Evolutionary conservation across 2,797 vertebrate species (phyloP).

Genomic region (Coreius guichenoti): DNA sequence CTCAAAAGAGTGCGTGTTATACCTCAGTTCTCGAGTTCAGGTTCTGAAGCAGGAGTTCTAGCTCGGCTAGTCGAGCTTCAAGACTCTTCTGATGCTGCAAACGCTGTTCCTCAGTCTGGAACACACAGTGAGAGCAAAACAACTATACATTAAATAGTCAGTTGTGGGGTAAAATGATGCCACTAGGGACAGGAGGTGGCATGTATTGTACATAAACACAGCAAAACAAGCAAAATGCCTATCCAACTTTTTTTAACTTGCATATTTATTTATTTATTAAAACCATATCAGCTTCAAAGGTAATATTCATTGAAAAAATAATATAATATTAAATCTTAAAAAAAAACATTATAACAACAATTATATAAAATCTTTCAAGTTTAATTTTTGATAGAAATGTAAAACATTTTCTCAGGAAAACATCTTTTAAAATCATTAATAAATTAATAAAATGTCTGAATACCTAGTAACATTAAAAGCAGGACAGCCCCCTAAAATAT

Average conservation of each 20-base stretch:
- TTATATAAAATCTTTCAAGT: too few species aligned
- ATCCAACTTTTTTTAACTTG: neutral
- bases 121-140: constrained; percentile 28
- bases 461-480: neutral
- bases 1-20: constrained; percentile 30
- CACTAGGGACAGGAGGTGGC: neutral
- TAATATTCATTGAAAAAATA: neutral
- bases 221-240: neutral
- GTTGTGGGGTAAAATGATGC: neutral
- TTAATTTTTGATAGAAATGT: neutral
- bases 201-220: neutral
- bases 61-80: constrained; percentile 72
- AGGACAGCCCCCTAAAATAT: neutral
- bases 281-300: neutral
- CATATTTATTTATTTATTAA: neutral
- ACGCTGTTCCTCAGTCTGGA: constrained; percentile 73
- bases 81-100: constrained; percentile 76
- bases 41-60: constrained; percentile 79
- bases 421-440: neutral
- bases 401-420: neutral
- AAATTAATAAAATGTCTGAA: neutral
- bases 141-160: neutral
- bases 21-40: constrained; percentile 86
- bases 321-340: neutral
- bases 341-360: neutral